phyloP scores from a whole-genome alignment of 2,888 invertebrate species.

The Autographa pulchrina region DNA sequence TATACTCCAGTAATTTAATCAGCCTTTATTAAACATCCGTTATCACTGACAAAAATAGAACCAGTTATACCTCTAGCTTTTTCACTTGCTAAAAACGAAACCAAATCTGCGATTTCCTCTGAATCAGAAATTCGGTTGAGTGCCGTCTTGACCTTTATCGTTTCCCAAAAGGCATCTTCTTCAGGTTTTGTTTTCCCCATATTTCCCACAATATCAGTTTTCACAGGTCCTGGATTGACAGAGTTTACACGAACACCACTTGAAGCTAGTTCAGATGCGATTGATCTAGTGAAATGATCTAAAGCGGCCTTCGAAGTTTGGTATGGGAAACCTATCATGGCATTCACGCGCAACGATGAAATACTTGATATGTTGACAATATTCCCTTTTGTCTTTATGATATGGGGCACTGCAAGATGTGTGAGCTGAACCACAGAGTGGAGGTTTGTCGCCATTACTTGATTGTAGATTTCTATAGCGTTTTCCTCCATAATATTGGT shows the following conservation, averaged over 20 bases:
- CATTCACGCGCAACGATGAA: conserved; percentile 12
- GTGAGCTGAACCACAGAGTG: conserved; percentile 43
- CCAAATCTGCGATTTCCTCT: conserved; percentile 62
- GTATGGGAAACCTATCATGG: conserved; percentile 35
- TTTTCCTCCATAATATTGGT: conserved; percentile 21
- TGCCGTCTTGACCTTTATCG: conserved; percentile 12
- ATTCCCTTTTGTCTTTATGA: conserved; percentile 81
- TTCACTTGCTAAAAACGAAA: conserved; percentile 60
- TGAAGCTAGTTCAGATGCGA: conserved; percentile 91
- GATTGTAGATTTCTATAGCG: conserved; percentile 35
- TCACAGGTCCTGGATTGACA: conserved; percentile 57
- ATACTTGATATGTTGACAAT: conserved; percentile 91
- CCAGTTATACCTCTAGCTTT: conserved; percentile 63
- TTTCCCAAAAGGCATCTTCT: conserved; percentile 6
- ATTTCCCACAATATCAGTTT: conserved; percentile 25
- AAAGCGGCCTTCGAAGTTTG: conserved; percentile 59
- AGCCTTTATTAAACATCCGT: conserved; percentile 28
- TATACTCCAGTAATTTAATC: not conserved
- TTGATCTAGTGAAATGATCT: conserved; percentile 60
- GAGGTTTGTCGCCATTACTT: conserved; percentile 43
- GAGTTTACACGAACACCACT: conserved; percentile 92
- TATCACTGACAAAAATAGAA: conserved; percentile 43
- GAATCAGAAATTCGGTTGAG: conserved; percentile 43
- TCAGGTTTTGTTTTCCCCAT: not conserved
- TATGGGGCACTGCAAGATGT: conserved; percentile 52